Conservation (phyloP, 2,113 vertebrate species). For the Sardina pilchardus region DNA sequence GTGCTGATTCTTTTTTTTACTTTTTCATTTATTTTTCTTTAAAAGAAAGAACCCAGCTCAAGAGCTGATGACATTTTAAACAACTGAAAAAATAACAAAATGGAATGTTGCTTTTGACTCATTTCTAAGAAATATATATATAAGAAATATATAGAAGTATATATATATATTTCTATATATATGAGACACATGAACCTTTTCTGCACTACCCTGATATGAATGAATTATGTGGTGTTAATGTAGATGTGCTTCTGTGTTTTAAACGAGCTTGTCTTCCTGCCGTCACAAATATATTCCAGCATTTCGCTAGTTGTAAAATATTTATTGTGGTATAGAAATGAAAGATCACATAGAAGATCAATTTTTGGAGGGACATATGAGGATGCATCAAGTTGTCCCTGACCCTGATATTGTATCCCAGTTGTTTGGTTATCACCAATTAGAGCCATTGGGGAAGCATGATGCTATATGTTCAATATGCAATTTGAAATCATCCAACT, state of each 20-base stretch:
- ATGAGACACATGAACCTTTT: conserved; percentile 63
- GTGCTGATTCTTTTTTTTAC: conserved; percentile 77
- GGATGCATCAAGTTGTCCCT: conserved; percentile 76
- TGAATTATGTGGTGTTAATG: conserved; percentile 84
- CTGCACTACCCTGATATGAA: conserved; percentile 90
- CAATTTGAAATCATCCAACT: conserved; percentile 61
- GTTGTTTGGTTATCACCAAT: conserved; percentile 63
- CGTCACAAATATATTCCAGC: conserved; percentile 84
- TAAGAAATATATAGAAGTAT: conserved; percentile 22
- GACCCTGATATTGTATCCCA: conserved; percentile 69
- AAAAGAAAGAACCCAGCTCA: conserved; percentile 61
- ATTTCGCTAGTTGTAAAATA: conserved; percentile 78
- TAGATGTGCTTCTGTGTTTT: conserved; percentile 88
- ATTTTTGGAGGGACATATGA: conserved; percentile 64
- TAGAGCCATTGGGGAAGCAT: conserved; percentile 66
- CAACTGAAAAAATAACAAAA: conserved; percentile 69
- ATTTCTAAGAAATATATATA: conserved; percentile 66
- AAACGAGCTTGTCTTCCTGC: conserved; percentile 92
- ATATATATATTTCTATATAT: conserved; percentile 37
- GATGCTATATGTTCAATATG: conserved; percentile 72
- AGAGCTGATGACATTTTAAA: conserved; percentile 80
- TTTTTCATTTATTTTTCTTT: conserved; percentile 60
- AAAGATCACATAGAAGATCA: conserved; percentile 75
- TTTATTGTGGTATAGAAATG: conserved; percentile 81
- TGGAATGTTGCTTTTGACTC: conserved; percentile 81